Evolutionary conservation across 2,797 vertebrate genomes (phyloP), one percentile per base, ranked within the genome.

Genomic region (Ptychobarbus kaznakovi): DNA sequence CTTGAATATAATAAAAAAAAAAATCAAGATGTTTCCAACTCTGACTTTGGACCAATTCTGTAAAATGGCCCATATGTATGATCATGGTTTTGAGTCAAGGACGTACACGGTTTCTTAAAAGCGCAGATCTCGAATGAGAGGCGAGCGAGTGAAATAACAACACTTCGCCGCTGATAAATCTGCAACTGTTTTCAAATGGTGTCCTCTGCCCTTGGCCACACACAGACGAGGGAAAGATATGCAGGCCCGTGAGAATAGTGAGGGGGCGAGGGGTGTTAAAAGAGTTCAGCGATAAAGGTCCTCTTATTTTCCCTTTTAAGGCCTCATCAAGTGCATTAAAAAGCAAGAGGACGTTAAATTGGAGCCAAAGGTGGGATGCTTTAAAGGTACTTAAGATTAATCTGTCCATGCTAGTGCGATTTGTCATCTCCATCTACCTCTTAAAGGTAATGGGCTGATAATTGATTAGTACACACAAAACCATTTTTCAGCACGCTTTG

Each of bases 41-140:
- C 53, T 22, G 20, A 9, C 16, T 56, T 56, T 56, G 53, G 8
- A 56, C 20, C 20, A 58, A 4, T 22, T 22, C 53, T 56, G 20
- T 56, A 56, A 8, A 56, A 22, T 22, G 56, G 56, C 22, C 22
- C 56, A 28, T 63, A 65, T 7, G 5, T 65, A 16, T 2, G 63
- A 32, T 94, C 91, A 92, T 93, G 92, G 92, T 93, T 94, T 94
- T 89, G 93, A 94, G 92, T 94, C 93, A 95, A 95, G 94, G 93
- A 94, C 93, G 93, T 93, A 94, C 91, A 91, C 90, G 90, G 91
- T 93, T 90, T 90, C 73, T 89, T 88, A 92, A 93, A 93, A 93
- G 92, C 86, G 83, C 92, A 89, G 35, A 77, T 81, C 88, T 91
- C 88, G 89, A 90, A 91, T 91, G 90, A 91, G 90, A 92, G 90